phyloP scores from a whole-genome alignment of 2,113 vertebrate genomes.

The Isurus oxyrinchus region DNA sequence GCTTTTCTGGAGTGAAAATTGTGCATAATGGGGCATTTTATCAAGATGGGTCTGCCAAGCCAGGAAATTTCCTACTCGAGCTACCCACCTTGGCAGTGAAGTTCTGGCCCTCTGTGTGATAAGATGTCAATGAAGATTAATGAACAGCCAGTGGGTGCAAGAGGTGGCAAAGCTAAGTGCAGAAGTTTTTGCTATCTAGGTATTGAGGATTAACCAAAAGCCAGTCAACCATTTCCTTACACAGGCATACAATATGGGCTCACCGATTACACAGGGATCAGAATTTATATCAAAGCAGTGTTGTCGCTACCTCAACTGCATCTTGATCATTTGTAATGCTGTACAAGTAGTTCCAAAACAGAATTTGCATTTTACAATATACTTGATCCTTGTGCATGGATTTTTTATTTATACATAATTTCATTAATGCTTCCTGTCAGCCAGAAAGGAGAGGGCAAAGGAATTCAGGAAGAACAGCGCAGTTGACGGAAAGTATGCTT shows the following conservation, averaged over 20 bases:
- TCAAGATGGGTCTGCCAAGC: neutral
- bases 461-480: neutral
- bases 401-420: neutral
- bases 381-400: neutral
- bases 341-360: neutral
- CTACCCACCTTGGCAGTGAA: no score
- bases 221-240: neutral
- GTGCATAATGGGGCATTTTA: neutral
- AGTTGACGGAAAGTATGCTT: neutral
- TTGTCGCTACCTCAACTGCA: neutral
- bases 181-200: neutral
- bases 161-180: neutral
- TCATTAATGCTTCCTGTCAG: neutral
- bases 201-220: neutral
- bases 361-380: neutral
- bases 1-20: neutral
- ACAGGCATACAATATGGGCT: neutral
- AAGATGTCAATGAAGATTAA: neutral
- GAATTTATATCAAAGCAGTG: neutral
- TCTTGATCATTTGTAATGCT: neutral
- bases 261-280: neutral
- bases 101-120: neutral
- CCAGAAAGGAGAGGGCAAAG: neutral
- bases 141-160: neutral
- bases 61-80: neutral